Evolutionary conservation across 2,888 invertebrate genomes (phyloP).

Genomic region (Oxyteleia sp.): DNA sequence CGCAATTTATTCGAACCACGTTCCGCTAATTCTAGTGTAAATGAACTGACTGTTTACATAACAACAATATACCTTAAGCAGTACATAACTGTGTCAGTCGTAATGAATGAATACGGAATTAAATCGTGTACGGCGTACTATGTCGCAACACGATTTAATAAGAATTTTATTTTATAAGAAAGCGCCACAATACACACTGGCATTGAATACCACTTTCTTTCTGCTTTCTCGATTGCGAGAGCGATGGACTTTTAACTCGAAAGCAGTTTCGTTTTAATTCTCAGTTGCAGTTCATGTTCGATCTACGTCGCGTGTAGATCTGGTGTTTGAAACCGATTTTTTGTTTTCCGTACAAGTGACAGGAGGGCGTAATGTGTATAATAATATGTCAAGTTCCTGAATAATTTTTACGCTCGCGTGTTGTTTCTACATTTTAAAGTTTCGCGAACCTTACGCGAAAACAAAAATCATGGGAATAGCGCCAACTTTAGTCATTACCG

Average conservation of each 20-base stretch:
- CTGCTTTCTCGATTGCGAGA: slow-evolving; percentile 78
- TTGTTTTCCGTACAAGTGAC: background rate
- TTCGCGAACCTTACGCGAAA: slow-evolving; percentile 14
- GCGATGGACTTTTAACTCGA: slow-evolving; percentile 51
- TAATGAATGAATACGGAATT: slow-evolving; percentile 52
- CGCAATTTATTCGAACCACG: too few relatives aligned
- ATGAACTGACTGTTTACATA: slow-evolving; percentile 27
- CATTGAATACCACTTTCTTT: slow-evolving; percentile 80
- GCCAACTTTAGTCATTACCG: slow-evolving; percentile 26
- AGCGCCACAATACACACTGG: slow-evolving; percentile 52
- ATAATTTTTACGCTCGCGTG: background rate
- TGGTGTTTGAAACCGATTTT: background rate
- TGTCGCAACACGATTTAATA: slow-evolving; percentile 43
- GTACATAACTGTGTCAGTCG: slow-evolving; percentile 44
- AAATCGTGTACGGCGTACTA: slow-evolving; percentile 15
- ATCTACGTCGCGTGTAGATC: slow-evolving; percentile 26
- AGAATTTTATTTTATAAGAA: slow-evolving; percentile 60
- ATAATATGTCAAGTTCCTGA: background rate
- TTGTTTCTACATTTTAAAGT: background rate
- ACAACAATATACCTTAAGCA: slow-evolving; percentile 1
- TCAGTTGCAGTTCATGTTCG: slow-evolving; percentile 29
- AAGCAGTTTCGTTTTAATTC: slow-evolving; percentile 52
- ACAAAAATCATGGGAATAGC: slow-evolving; percentile 52
- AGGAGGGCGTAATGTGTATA: background rate
- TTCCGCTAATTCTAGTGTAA: background rate